Evolutionary conservation across 2,888 invertebrate genomes (phyloP), one percentile per base, ranked within the genome.

Genomic region (Agonopterix heracliana): DNA sequence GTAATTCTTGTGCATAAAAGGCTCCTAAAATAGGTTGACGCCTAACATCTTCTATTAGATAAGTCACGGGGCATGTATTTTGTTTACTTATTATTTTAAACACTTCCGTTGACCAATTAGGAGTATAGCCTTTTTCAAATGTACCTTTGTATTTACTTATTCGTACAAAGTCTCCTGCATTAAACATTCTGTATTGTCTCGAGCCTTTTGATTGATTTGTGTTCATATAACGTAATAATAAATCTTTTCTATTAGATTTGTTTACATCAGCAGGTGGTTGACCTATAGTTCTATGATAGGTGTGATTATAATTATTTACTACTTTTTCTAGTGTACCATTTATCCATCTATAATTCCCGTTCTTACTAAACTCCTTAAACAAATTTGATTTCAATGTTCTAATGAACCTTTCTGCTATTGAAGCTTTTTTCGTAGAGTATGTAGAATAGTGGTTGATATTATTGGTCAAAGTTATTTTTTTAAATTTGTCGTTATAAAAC

Each of bases 1-100:
- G 58, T 4, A 71, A 45, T 59, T 71, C 67, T 41, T 57, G 36
- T 51, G 61, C 61, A 52, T 69, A 69, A 14, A 45, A 45, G 1
- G 41, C n/a, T 17, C 44, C 48, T 17, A 48, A 26, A 34, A 48
- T 48, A 10, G 14, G 2, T 34, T 38, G 11, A 9, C 14, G 7
- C 8, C 13, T 11, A 1, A 2, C 3, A 36, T 48, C 48, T 17
- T 38, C 13, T 8, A 48, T 2, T 11, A 17, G 8, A 38, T 44
- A 48, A 11, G 48, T 48, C 5, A 26, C 9, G n/a, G 48, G 48
- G 9, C 40, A 17, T 0, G 46, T 34, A 12, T 8, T 7, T 9
- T 45, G n/a, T 3, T 41, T 26, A 11, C 17, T 46, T 40, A 42
- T 47, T n/a, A 67, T 59, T 51, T 55, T 60, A 53, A 69, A 68